Base-by-base conservation (phyloP, 2,888 invertebrate species). In the Epirrhoe tristata region DNA sequence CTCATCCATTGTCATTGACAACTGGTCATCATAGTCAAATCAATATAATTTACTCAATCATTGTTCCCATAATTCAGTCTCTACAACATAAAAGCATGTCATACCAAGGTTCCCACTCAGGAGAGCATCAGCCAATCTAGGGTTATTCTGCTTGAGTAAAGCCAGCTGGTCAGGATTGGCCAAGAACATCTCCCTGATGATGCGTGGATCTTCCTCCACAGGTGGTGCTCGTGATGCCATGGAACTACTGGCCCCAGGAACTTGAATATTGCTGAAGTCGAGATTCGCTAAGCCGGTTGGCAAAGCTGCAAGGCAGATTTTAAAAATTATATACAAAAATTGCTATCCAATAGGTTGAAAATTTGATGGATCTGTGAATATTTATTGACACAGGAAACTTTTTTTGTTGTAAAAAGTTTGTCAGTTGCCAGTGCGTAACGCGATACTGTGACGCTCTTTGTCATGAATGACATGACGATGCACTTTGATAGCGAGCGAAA, bases 111-210 rank as follows among this genome's bases (percentile, higher is more conserved):
- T 96, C 32, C 98, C 98, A 77, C 96, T 97, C 0, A 97, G 94
- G 32, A 99, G 89, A 16, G 99, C 98, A 86, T 98, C 98, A 8
- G 99, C 98, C 66, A 99, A 90, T 74, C 96, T 94, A 6, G 98
- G 97, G 93, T 99, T 99, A 81, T 99, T 98, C 86, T 99, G 98
- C 84, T 98, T 97, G 6, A 99, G 93, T 66, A 98, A 86, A 0
- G 98, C 97, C 64, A 99, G 90, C 83, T 98, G 98, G 82, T 98
- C 97, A 0, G 99, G 99, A 89, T 98, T 98, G 34, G 96, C 96
- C 52, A 98, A 87, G 78, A 98, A 96, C 96, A 97, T 97, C 80
- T 98, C 97, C 72, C 97, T 94, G 63, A 98, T 97, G 79, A 96
- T 94, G 16, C 96, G 96, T 6, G 98, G 98, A 89, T 98, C 97